These are phyloP conservation scores for Muntiacus muntjak DNA, from an alignment of 2,113 vertebrate species.

Conservation along the genomic window DNA sequence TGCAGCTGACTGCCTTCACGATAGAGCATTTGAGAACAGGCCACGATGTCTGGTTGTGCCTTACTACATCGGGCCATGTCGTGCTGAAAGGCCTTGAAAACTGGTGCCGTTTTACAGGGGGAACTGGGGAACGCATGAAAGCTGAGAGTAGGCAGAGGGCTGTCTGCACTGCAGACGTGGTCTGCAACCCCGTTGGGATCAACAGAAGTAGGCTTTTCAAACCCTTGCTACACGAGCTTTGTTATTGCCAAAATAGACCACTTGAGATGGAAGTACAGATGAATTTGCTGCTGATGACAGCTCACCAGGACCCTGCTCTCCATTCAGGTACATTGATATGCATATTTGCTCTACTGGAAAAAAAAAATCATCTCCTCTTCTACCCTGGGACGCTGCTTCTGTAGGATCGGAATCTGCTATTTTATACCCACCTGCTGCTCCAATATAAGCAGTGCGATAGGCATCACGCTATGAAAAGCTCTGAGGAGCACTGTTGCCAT, in stretches of 20 bases:
- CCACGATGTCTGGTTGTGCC: background rate
- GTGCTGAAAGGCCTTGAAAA: slow-evolving; percentile 34
- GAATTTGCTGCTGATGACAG: slow-evolving; percentile 75
- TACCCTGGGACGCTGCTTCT: slow-evolving; percentile 70
- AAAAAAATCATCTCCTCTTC: slow-evolving; percentile 71
- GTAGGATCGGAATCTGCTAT: slow-evolving; percentile 66
- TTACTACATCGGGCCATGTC: background rate
- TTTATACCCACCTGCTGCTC: slow-evolving; percentile 68
- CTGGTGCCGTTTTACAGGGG: slow-evolving; percentile 44
- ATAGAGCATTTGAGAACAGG: slow-evolving; percentile 39
- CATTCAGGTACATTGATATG: slow-evolving; percentile 72
- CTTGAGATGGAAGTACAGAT: slow-evolving; percentile 71
- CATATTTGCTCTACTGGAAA: slow-evolving; percentile 74
- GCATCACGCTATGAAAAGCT: slow-evolving; percentile 73
- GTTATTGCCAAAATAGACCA: slow-evolving; percentile 72
- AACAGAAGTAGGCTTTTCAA: slow-evolving; percentile 69
- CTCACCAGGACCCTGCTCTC: slow-evolving; percentile 77
- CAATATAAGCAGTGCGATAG: slow-evolving; percentile 67
- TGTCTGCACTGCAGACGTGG: slow-evolving; percentile 28
- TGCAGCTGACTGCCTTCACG: slow-evolving; percentile 43
- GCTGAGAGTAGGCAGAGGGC: slow-evolving; percentile 29
- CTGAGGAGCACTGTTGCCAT: slow-evolving; percentile 61
- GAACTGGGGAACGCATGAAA: slow-evolving; percentile 51
- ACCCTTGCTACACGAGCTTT: slow-evolving; percentile 71
- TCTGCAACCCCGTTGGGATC: slow-evolving; percentile 48